Base-by-base conservation (phyloP, 2,797 vertebrate species). In the Notolepis coatsorum region DNA sequence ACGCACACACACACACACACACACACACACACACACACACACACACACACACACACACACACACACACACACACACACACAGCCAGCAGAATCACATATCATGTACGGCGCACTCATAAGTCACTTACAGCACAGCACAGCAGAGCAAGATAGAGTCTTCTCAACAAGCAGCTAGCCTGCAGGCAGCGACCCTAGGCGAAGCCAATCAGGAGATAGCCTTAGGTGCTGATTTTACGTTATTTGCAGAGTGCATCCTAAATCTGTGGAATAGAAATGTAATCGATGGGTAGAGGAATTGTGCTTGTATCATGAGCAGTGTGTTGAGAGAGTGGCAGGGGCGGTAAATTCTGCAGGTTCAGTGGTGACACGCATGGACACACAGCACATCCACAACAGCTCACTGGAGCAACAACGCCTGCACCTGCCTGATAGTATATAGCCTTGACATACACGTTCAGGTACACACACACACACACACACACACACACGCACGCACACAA, bases 301-400 rank as follows among this genome's bases (percentile, higher is more conserved):
- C 35, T 46, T 23, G 17, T 38, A 59, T n/a, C 41, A 58, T 17
- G n/a, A 43, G 37, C n/a, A 57, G 70, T 52, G 42, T 56, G 50
- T 68, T 47, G 27, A 48, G 21, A 57, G 31, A 50, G 68, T 49
- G 61, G 60, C 54, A 50, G 47, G 27, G 17, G 62, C 57, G 61
- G 59, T 84, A 80, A 88, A 88, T 86, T 73, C 61, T 65, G 46
- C 61, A 57, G n/a, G 71, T 74, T 77, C 58, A 39, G 31, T 39
- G 55, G 48, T 5, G 68, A 77, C 71, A 81, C 51, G 73, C 67
- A 73, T 53, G 54, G 60, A 57, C 74, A 80, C 73, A 50, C 37
- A 4, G 1, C 42, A 43, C 10, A 75, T 67, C 53, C 62, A 88
- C 78, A 58, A 57, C 15, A 25, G 60, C 57, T 65, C 62, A 55